phyloP scores from a whole-genome alignment of 1,140 invertebrate genomes.

The Ceratitis capitata region DNA sequence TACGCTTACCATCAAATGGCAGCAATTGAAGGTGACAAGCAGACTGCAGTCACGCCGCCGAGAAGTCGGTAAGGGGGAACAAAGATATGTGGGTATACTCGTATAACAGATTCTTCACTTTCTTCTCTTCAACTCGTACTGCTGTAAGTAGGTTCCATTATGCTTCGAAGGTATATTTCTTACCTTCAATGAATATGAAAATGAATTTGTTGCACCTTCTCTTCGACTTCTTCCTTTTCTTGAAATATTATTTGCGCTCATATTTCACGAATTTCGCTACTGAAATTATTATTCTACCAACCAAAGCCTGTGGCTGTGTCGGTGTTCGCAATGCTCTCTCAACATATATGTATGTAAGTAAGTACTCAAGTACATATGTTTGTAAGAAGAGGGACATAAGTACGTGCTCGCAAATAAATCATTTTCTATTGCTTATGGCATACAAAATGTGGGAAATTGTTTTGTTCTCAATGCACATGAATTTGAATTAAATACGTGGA shows the following conservation, averaged over 20 bases:
- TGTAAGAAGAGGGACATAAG: not conserved
- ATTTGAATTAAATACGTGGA: conserved; percentile 11
- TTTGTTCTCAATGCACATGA: not conserved
- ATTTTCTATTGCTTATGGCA: not conserved
- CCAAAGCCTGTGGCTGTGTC: not conserved
- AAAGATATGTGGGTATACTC: not conserved
- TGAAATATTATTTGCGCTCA: not conserved
- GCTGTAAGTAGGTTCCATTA: not conserved
- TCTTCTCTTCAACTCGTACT: not conserved
- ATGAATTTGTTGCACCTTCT: not conserved
- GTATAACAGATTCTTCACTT: not conserved
- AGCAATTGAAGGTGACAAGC: conserved; percentile 28
- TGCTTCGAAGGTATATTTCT: not conserved
- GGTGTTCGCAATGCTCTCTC: not conserved
- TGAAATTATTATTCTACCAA: not conserved
- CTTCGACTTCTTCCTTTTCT: too few relatives aligned
- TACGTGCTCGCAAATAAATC: conserved; percentile 27
- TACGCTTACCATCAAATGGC: not conserved
- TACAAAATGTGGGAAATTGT: not conserved
- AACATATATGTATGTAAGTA: not conserved
- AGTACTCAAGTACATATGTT: not conserved
- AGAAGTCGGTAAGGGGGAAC: not conserved
- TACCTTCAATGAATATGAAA: not conserved
- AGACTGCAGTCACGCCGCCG: not conserved
- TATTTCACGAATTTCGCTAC: not conserved